Base-by-base conservation (phyloP, 2,888 invertebrate genomes). In the Parochlus steinenii region DNA sequence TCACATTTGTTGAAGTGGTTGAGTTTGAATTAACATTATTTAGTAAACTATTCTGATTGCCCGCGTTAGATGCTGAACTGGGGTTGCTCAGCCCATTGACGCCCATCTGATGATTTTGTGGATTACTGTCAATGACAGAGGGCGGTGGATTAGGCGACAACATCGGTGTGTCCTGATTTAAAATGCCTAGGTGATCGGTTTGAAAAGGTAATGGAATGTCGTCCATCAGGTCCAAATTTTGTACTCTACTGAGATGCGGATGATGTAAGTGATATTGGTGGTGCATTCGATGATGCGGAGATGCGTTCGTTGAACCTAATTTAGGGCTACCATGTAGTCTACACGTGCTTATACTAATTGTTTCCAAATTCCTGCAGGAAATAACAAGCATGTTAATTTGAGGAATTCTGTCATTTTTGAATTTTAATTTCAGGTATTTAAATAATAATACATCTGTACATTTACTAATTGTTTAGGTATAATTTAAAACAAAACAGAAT, bases 251-350 rank as follows among this genome's bases (percentile, higher is more conserved):
- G 16, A 34, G 18, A 34, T 34, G 25, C 34, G 28, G 12, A 8
- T 30, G 30, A 28, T 34, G 34, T 28, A 28, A 23, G n/a, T 28
- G 32, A n/a, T n/a, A n/a, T n/a, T n/a, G n/a, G 22, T 33, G 33
- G 10, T 27, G 34, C 15, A 34, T 16, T 14, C 54, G 56, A 34
- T 38, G 43, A 43, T 58, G 55, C 24, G 59, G 59, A 47, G 58
- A 58, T 41, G 55, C 56, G 49, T 57, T 57, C 39, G 57, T 52
- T 39, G 58, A 58, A 14, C 55, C 55, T 37, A 55, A 55, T 46
- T 57, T 59, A 27, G 59, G 59, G 48, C 58, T 59, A 38, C 58
- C 55, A 44, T 59, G 59, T 48, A 58, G 47, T 45, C 55, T 56
- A 41, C 35, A 45, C 31, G 46, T 41, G 37, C 43, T 45, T 24